Evolutionary conservation across 2,797 vertebrate genomes (phyloP).

Genomic region (Pseudochaenichthys georgianus): DNA sequence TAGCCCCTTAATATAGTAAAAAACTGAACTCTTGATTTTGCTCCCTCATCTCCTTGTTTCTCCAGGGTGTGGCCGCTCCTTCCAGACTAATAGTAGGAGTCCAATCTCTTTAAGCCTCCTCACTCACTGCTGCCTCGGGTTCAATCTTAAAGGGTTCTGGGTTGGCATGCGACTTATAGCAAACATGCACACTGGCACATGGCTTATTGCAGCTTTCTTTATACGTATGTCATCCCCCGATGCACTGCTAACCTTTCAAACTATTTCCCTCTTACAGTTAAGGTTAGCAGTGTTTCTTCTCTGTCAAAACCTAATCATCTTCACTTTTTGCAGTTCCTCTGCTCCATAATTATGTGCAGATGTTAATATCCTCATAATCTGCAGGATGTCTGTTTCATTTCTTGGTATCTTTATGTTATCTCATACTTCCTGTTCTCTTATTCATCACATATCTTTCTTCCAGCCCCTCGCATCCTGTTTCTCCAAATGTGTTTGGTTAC

Average conservation of each 20-base stretch:
- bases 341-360: constrained; percentile 31
- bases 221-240: constrained; percentile 21
- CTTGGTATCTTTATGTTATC: constrained; percentile 31
- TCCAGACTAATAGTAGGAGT: constrained; percentile 96
- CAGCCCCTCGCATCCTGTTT: constrained; percentile 14
- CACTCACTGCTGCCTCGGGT: constrained; percentile 82
- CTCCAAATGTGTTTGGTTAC: constrained; percentile 10
- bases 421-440: constrained; percentile 28
- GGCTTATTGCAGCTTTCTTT: constrained; percentile 30
- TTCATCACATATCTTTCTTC: constrained; percentile 27
- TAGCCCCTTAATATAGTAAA: not conserved
- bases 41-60: constrained; percentile 66
- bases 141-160: constrained; percentile 41
- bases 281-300: not conserved
- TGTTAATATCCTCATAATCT: constrained; percentile 20
- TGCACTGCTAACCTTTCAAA: constrained; percentile 9
- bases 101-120: constrained; percentile 89
- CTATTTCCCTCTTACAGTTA: constrained; percentile 24
- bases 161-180: constrained; percentile 49
- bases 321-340: constrained; percentile 7
- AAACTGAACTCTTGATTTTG: constrained; percentile 29
- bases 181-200: constrained; percentile 37
- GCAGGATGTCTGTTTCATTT: constrained; percentile 55
- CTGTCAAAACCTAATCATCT: not conserved
- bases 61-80: constrained; percentile 87